Evolutionary conservation across 1,140 invertebrate species (phyloP).

Genomic region (Chironomus tepperi): DNA sequence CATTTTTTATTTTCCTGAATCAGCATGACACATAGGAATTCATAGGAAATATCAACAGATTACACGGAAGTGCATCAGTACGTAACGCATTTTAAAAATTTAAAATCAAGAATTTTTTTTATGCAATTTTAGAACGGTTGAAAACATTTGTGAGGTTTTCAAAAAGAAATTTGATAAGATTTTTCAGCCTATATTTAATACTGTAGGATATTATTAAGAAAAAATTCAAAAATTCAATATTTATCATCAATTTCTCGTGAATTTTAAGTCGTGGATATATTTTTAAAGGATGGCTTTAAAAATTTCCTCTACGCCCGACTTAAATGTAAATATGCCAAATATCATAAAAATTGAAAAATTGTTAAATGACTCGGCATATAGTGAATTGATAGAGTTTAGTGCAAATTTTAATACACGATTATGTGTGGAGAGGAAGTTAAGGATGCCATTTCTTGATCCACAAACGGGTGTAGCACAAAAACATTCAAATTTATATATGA

Average conservation of each 20-base stretch:
- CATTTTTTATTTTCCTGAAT: too few relatives aligned
- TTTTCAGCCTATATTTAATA: background rate
- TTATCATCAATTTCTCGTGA: too few relatives aligned
- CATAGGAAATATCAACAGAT: too few relatives aligned
- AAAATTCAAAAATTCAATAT: background rate
- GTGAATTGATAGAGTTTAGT: conserved; percentile 88
- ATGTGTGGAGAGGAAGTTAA: conserved; percentile 80
- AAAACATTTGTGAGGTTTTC: background rate
- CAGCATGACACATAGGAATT: too few relatives aligned
- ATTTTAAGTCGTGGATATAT: too few relatives aligned
- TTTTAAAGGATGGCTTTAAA: conserved; percentile 1
- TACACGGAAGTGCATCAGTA: too few relatives aligned
- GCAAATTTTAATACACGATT: conserved; percentile 87
- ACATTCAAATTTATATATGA: conserved; percentile 86
- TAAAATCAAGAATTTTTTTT: too few relatives aligned
- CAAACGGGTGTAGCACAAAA: conserved; percentile 94
- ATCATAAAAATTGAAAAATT: conserved; percentile 73
- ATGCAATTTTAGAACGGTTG: background rate
- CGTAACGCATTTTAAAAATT: too few relatives aligned
- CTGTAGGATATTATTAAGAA: background rate
- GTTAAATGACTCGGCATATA: conserved; percentile 79
- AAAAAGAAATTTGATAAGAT: background rate
- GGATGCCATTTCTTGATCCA: conserved; percentile 91
- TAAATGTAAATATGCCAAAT: conserved; percentile 51
- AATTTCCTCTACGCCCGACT: background rate